These are phyloP conservation scores for Falco biarmicus DNA, from an alignment of 2,797 vertebrate genomes.

Conservation along the genomic window DNA sequence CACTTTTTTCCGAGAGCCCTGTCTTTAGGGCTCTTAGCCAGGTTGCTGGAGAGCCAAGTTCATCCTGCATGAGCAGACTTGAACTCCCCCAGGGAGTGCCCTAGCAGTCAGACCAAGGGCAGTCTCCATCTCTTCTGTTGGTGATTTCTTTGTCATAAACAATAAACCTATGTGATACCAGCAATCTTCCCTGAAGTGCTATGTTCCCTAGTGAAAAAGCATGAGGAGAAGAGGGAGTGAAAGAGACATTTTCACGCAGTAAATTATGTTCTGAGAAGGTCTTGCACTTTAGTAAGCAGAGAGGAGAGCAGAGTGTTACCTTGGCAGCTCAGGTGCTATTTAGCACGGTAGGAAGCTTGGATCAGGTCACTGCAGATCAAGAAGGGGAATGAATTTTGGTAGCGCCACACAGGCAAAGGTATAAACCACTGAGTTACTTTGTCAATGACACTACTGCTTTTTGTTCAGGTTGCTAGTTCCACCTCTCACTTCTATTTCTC, in stretches of 20 bases:
- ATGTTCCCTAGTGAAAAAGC: background rate
- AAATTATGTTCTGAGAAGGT: background rate
- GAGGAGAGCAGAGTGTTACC: background rate
- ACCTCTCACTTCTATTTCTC: background rate
- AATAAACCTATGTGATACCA: background rate
- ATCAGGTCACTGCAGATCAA: background rate
- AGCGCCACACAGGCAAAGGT: background rate
- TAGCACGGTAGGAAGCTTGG: background rate
- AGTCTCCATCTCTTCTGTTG: background rate
- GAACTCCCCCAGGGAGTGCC: background rate
- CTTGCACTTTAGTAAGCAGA: background rate
- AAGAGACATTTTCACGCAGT: background rate
- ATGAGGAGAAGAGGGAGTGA: background rate
- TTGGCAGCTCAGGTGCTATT: rapidly evolving
- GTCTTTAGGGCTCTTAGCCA: background rate
- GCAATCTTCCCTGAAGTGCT: background rate
- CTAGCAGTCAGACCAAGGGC: background rate
- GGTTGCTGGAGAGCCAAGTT: background rate
- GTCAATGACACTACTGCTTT: background rate
- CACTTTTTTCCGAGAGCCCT: background rate
- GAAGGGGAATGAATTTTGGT: background rate
- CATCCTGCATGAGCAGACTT: background rate
- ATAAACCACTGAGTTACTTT: background rate
- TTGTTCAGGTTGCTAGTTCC: background rate
- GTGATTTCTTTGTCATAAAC: background rate